phyloP scores from a whole-genome alignment of 2,888 invertebrate species.

The Ashinkailepas kermadecensis region DNA sequence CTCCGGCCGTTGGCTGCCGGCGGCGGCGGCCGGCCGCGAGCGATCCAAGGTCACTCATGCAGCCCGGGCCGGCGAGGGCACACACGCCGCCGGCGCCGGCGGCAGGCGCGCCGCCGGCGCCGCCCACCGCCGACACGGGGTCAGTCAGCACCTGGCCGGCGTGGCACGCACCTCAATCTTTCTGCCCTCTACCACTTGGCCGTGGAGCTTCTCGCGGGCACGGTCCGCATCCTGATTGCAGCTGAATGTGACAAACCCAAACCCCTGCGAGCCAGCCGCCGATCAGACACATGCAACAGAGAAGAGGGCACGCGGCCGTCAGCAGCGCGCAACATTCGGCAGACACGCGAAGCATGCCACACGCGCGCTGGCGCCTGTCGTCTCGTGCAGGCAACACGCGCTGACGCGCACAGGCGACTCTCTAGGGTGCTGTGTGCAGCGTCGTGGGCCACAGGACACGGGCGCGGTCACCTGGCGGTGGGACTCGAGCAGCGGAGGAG shows the following conservation, averaged over 20 bases:
- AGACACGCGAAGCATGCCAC: too few relatives aligned
- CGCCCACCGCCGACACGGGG: too few relatives aligned
- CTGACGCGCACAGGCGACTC: too few relatives aligned
- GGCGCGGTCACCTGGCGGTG: too few relatives aligned
- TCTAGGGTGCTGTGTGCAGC: too few relatives aligned
- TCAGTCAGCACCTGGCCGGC: too few relatives aligned
- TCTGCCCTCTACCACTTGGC: conserved; percentile 99
- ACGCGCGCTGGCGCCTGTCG: too few relatives aligned
- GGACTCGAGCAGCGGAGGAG: too few relatives aligned
- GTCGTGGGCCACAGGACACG: too few relatives aligned
- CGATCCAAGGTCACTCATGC: not conserved
- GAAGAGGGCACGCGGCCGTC: not conserved
- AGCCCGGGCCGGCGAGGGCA: not conserved
- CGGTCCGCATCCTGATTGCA: conserved; percentile 99
- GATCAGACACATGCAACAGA: conserved; percentile 8
- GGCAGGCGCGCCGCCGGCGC: too few relatives aligned
- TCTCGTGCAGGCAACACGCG: too few relatives aligned
- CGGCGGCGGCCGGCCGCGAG: not conserved
- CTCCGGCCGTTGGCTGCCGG: not conserved
- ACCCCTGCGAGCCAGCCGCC: conserved; percentile 66
- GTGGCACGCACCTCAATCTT: conserved; percentile 85
- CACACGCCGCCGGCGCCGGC: not conserved
- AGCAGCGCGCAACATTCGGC: too few relatives aligned
- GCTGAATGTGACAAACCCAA: conserved; percentile 99
- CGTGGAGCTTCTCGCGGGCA: conserved; percentile 99